Conservation (phyloP, 2,797 vertebrate species). For the Macropus fuliginosus region DNA sequence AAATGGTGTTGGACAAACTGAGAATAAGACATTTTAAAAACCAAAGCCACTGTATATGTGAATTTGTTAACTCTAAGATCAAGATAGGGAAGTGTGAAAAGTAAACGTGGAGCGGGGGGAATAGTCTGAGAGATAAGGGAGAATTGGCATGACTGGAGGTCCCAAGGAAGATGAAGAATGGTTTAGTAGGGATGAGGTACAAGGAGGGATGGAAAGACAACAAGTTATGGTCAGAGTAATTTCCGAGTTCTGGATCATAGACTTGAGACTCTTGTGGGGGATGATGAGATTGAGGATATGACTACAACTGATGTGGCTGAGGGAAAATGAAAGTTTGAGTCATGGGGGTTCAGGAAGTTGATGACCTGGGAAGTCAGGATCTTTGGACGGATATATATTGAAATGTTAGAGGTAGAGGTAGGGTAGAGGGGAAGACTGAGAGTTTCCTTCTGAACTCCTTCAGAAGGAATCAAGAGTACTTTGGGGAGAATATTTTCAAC, state of each 20-base stretch:
- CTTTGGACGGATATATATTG: background rate
- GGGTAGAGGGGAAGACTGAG: background rate
- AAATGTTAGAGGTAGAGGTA: background rate
- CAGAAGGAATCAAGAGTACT: background rate
- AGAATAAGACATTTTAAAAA: background rate
- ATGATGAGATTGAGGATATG: background rate
- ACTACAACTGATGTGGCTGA: background rate
- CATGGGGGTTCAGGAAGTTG: background rate
- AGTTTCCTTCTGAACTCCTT: background rate
- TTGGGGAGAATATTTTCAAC: background rate
- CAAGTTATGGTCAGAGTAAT: background rate
- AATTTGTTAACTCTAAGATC: background rate
- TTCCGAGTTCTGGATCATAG: background rate
- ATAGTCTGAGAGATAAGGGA: background rate
- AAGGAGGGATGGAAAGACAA: background rate
- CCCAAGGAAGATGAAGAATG: background rate
- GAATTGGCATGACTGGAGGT: background rate
- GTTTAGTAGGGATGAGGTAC: background rate
- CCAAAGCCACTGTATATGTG: background rate
- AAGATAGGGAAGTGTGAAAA: background rate
- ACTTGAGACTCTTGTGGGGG: background rate
- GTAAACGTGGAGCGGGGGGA: background rate
- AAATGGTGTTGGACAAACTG: background rate
- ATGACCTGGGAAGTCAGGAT: background rate
- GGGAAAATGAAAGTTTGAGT: background rate